A percentile compares a stretch with the other conserved stretches of the same genome.
phyloP scores from a whole-genome alignment of 2,797 vertebrate genomes.

The Podarcis lilfordi region DNA sequence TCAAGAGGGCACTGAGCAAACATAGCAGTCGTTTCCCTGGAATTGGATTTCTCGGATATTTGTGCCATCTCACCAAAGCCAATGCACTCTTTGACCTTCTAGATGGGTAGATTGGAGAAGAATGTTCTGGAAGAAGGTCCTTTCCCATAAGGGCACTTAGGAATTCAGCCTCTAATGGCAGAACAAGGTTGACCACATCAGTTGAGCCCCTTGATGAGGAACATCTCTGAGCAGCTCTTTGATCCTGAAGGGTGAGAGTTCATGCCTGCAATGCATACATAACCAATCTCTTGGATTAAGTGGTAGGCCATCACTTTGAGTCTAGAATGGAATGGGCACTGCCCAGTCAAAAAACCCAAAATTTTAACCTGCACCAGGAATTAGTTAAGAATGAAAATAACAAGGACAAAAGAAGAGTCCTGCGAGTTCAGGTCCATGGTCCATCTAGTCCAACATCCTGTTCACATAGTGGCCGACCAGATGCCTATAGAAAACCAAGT shows the following conservation, averaged over 20 bases:
- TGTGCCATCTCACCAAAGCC: background rate
- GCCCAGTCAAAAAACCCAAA: background rate
- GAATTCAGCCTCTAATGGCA: background rate
- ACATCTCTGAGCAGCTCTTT: slow-evolving; percentile 3
- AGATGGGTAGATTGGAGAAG: background rate
- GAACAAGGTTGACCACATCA: background rate
- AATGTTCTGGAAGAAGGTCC: background rate
- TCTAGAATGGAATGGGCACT: background rate
- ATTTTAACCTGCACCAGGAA: background rate
- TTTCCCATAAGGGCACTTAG: background rate
- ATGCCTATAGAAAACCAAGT: no score
- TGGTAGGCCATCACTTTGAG: background rate
- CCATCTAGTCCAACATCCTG: no score
- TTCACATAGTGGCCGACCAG: no score
- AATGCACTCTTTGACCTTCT: slow-evolving; percentile 4
- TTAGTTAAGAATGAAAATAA: no score
- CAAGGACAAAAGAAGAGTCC: no score
- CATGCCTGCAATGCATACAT: background rate
- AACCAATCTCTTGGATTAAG: background rate
- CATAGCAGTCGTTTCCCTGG: slow-evolving; percentile 2
- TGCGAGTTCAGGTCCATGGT: background rate
- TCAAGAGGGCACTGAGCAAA: slow-evolving; percentile 29
- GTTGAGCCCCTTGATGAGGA: background rate
- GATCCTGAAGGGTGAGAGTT: background rate
- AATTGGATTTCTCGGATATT: slow-evolving; percentile 4